These are phyloP conservation scores for Nebria brevicollis DNA, from an alignment of 2,888 invertebrate genomes.

Conservation along the genomic window DNA sequence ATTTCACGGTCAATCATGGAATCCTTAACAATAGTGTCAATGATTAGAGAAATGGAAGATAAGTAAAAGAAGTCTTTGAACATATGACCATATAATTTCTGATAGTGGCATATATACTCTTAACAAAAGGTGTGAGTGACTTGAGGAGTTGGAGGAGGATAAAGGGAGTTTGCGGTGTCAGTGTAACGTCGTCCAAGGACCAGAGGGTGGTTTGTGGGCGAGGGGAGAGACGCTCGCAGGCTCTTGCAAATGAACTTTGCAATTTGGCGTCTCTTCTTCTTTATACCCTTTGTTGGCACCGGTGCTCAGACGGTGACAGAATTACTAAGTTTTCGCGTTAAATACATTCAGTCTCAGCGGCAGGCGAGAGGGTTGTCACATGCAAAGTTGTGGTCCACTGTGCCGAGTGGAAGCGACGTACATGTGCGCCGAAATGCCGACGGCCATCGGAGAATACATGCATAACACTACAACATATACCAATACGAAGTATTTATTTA, in stretches of 20 bases:
- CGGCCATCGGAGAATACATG: not conserved
- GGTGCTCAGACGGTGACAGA: conserved; percentile 53
- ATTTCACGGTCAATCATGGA: too few relatives aligned
- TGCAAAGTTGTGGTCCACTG: conserved; percentile 55
- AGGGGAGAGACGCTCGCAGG: conserved; percentile 30
- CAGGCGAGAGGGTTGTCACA: conserved; percentile 54
- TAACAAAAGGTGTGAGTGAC: not conserved
- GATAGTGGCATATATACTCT: too few relatives aligned
- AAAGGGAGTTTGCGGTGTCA: conserved; percentile 48
- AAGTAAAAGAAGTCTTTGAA: too few relatives aligned
- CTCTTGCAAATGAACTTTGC: conserved; percentile 55
- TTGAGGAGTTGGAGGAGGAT: not conserved
- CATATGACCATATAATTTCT: too few relatives aligned
- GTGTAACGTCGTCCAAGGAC: conserved; percentile 45
- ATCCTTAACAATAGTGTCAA: too few relatives aligned
- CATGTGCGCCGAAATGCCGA: conserved; percentile 15
- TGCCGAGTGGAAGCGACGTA: not conserved
- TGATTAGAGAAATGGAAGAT: too few relatives aligned
- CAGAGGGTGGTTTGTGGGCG: conserved; percentile 35
- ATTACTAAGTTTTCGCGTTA: conserved; percentile 32
- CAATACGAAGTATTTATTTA: not conserved
- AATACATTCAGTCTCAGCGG: conserved; percentile 38
- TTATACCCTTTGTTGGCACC: conserved; percentile 53
- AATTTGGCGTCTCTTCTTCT: conserved; percentile 57
- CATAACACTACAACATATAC: not conserved